Conservation (phyloP, 30 jellyfish, hydroid and myxozoan species). For the Aurelia aurita region DNA sequence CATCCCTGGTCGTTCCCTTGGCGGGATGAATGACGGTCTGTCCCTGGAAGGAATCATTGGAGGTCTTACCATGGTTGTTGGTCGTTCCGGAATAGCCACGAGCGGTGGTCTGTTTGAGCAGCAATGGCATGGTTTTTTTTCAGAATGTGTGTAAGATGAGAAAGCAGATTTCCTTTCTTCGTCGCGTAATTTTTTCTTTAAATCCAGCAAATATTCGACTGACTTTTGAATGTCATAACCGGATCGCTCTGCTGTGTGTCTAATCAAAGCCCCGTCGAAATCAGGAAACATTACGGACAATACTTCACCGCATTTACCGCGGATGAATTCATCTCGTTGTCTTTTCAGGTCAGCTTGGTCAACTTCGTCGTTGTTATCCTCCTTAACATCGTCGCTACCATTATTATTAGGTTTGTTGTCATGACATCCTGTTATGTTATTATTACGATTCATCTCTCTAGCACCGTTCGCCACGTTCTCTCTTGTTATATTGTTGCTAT, state of each 20-base stretch:
- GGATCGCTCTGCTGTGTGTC: conserved; percentile 43
- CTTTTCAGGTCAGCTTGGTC: background rate
- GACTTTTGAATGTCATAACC: conserved; percentile 76
- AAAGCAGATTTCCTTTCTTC: conserved; percentile 45
- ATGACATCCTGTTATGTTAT: background rate
- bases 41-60: background rate
- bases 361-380: background rate
- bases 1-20: background rate
- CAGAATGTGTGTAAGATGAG: conserved; percentile 6
- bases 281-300: conserved; percentile 94
- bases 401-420: background rate
- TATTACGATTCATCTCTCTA: background rate
- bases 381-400: background rate
- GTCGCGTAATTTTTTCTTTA: conserved; percentile 39
- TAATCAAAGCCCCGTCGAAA: conserved; percentile 51
- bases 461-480: background rate
- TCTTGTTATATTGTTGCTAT: background rate
- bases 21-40: background rate
- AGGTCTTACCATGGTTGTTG: background rate
- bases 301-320: conserved; percentile 81
- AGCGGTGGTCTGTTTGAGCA: conserved; percentile 32
- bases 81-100: background rate
- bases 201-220: conserved; percentile 73
- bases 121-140: conserved; percentile 37
- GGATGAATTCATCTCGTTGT: conserved; percentile 59